phyloP scores from a whole-genome alignment of 53 echinoderm and acorn worm genomes.

The Paelopatides confundens region DNA sequence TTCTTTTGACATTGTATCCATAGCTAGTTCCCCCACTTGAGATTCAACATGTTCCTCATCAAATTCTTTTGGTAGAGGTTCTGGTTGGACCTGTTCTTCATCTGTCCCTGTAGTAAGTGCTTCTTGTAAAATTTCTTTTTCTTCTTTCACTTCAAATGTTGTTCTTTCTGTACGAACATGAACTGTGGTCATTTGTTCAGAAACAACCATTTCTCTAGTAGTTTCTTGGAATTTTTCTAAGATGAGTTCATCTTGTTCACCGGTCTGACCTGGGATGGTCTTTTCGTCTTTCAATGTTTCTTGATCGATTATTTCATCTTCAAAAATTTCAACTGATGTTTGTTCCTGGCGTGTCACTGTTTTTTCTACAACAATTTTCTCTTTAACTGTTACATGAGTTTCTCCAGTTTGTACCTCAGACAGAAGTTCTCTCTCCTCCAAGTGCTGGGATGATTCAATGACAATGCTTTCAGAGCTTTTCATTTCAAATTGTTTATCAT shows the following conservation, averaged over 20 bases:
- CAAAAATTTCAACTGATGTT: not conserved
- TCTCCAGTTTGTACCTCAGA: constrained; percentile 25
- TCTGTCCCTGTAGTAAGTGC: not conserved
- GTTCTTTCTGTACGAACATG: not conserved
- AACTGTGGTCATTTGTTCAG: not conserved
- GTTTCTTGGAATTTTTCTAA: no score
- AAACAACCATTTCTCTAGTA: not conserved
- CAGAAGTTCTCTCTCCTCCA: not conserved
- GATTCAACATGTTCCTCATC: constrained; percentile 37
- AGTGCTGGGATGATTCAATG: not conserved
- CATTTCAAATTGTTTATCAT: not conserved
- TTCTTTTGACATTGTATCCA: not conserved
- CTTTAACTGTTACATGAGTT: constrained; percentile 26
- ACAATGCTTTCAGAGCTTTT: not conserved
- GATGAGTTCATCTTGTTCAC: not conserved
- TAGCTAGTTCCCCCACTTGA: not conserved
- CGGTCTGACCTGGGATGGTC: not conserved
- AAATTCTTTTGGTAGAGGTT: not conserved
- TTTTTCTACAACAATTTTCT: constrained; percentile 49
- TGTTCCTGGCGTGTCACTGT: constrained; percentile 12
- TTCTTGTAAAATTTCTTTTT: not conserved
- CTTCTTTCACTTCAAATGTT: not conserved
- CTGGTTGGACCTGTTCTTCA: not conserved
- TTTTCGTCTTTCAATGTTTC: not conserved
- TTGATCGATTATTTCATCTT: not conserved